Percentiles rank a stretch among this genome's conserved stretches.
phyloP scores from a whole-genome alignment of 2,888 invertebrate species.

The Hypomecis atomaria region DNA sequence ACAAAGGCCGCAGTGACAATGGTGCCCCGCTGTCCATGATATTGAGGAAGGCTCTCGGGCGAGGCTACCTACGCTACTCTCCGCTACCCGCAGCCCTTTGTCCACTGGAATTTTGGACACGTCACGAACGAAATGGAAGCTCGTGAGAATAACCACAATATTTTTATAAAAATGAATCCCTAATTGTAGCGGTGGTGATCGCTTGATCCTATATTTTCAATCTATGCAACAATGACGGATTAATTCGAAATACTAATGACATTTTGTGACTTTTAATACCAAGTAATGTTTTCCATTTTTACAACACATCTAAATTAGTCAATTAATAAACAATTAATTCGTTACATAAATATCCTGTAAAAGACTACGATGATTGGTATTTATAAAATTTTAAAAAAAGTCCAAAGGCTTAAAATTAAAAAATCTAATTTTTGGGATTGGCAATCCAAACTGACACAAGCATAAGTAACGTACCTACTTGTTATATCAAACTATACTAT shows the following conservation, averaged over 20 bases:
- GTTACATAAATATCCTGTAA: no score
- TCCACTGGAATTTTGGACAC: constrained; percentile 72
- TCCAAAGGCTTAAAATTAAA: no score
- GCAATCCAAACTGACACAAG: no score
- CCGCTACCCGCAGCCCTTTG: constrained; percentile 67
- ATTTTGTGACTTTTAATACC: not conserved
- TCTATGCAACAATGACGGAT: constrained; percentile 49
- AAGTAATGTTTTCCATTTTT: no score
- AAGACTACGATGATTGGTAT: no score
- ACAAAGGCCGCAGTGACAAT: constrained; percentile 79
- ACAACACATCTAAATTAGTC: no score
- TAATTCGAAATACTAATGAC: constrained; percentile 35
- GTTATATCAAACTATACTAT: no score
- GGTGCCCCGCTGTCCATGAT: constrained; percentile 82
- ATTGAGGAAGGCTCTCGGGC: constrained; percentile 72
- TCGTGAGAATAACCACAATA: constrained; percentile 68
- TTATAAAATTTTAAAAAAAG: no score
- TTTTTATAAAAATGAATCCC: constrained; percentile 63
- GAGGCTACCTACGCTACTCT: constrained; percentile 76
- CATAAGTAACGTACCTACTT: no score
- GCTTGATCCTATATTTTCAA: constrained; percentile 53
- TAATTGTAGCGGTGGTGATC: constrained; percentile 55
- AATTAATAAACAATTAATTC: no score
- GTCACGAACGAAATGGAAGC: constrained; percentile 74
- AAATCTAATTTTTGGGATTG: no score